These are phyloP conservation scores for Arctopsyche grandis DNA, from an alignment of 1,140 invertebrate genomes.

Conservation along the genomic window DNA sequence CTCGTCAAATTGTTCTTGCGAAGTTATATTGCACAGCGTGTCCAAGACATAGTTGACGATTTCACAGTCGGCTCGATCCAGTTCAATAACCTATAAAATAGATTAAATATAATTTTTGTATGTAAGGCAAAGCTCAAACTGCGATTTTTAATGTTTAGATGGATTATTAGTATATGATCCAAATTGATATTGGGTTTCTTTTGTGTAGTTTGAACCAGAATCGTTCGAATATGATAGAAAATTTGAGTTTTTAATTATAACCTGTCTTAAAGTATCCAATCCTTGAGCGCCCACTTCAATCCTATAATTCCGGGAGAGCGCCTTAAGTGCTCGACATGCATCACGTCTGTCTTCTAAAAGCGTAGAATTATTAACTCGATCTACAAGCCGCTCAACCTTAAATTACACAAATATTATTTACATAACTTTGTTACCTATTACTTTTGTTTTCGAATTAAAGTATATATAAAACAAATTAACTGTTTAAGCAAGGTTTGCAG, in stretches of 20 bases:
- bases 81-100: slow-evolving; percentile 73
- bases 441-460: background rate
- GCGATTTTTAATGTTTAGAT: background rate
- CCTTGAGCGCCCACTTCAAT: slow-evolving; percentile 96
- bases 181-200: no score
- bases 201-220: background rate
- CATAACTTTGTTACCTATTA: background rate
- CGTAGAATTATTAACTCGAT: slow-evolving; percentile 91
- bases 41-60: slow-evolving; percentile 92
- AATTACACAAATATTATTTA: slow-evolving; percentile 52
- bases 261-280: slow-evolving; percentile 86
- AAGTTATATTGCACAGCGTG: slow-evolving; percentile 90
- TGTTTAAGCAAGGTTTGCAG: no score
- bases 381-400: slow-evolving; percentile 92
- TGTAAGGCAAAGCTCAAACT: no score
- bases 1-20: slow-evolving; percentile 84
- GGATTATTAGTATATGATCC: background rate
- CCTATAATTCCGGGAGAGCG: slow-evolving; percentile 91
- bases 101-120: slow-evolving; percentile 31
- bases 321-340: slow-evolving; percentile 94
- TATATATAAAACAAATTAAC: no score
- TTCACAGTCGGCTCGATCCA: slow-evolving; percentile 89
- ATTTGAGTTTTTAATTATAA: slow-evolving; percentile 50
- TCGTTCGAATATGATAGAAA: background rate
- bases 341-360: slow-evolving; percentile 94